Evolutionary conservation across 2,797 vertebrate genomes (phyloP).

Genomic region (Clarias fuscus): DNA sequence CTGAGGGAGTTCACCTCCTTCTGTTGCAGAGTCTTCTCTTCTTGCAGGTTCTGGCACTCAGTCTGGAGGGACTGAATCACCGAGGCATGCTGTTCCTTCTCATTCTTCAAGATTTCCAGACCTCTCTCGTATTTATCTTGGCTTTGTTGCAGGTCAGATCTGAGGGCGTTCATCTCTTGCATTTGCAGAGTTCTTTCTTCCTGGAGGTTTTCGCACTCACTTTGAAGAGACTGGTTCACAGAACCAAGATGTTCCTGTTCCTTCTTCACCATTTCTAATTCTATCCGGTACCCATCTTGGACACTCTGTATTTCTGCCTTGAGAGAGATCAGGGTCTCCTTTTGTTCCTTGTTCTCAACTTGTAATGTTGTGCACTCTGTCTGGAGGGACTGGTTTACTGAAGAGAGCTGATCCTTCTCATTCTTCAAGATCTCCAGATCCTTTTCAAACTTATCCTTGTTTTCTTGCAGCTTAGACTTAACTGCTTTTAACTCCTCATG

Average conservation of each 20-base stretch:
- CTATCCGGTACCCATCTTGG: background rate
- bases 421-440: background rate
- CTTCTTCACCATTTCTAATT: background rate
- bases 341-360: background rate
- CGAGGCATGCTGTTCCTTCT: background rate
- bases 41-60: conserved; percentile 16
- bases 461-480: conserved; percentile 1
- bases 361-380: background rate
- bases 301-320: conserved; percentile 21
- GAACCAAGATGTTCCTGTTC: conserved; percentile 11
- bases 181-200: background rate
- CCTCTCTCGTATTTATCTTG: background rate
- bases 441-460: background rate
- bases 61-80: background rate
- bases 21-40: background rate
- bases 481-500: conserved; percentile 32
- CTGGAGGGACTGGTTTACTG: background rate
- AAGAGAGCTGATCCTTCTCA: background rate
- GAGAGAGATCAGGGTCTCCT: background rate
- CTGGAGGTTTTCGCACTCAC: background rate
- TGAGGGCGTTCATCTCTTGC: too few relatives aligned
- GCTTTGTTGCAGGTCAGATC: background rate
- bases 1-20: background rate
- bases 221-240: conserved; percentile 9
- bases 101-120: background rate